Conservation (phyloP, 1,140 invertebrate genomes). For the Limonius californicus region DNA sequence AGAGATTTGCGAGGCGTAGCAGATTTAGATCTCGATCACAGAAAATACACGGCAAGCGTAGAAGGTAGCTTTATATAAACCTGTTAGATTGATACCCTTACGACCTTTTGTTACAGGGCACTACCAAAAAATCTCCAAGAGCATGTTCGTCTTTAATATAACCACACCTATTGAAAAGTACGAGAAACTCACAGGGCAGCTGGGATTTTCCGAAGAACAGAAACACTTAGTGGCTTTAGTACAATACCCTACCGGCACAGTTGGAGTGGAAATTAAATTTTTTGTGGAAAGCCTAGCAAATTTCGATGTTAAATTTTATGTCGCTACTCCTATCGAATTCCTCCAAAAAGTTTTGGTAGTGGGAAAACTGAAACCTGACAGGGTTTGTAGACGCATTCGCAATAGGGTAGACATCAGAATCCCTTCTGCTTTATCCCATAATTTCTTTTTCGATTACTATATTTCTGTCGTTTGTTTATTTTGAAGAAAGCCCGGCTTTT, state of each 20-base stretch:
- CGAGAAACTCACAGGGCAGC: constrained; percentile 58
- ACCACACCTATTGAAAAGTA: constrained; percentile 67
- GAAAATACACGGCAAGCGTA: constrained; percentile 59
- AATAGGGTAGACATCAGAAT: no score
- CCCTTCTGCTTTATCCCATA: no score
- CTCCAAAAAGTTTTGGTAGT: constrained; percentile 60
- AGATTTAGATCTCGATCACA: constrained; percentile 63
- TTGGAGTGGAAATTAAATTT: constrained; percentile 64
- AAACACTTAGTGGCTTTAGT: constrained; percentile 68
- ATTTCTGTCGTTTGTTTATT: no score
- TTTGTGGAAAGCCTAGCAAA: constrained; percentile 55
- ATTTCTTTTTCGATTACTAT: no score
- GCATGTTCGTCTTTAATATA: constrained; percentile 64
- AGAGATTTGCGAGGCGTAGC: constrained; percentile 60
- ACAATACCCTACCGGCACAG: constrained; percentile 58
- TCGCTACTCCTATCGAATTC: constrained; percentile 68
- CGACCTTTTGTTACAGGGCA: constrained; percentile 50
- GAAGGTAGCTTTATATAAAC: constrained; percentile 44
- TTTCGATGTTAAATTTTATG: constrained; percentile 67
- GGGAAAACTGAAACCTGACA: constrained; percentile 58
- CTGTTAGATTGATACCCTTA: background rate
- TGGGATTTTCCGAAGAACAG: constrained; percentile 66
- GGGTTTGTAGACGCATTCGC: constrained; percentile 48
- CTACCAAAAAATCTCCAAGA: constrained; percentile 60
- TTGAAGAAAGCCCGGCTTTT: no score